A percentile compares a stretch with the other conserved stretches of the same genome.
These are phyloP conservation scores for Tupaia chinensis DNA, from an alignment of 2,113 vertebrate genomes.

Conservation along the genomic window DNA sequence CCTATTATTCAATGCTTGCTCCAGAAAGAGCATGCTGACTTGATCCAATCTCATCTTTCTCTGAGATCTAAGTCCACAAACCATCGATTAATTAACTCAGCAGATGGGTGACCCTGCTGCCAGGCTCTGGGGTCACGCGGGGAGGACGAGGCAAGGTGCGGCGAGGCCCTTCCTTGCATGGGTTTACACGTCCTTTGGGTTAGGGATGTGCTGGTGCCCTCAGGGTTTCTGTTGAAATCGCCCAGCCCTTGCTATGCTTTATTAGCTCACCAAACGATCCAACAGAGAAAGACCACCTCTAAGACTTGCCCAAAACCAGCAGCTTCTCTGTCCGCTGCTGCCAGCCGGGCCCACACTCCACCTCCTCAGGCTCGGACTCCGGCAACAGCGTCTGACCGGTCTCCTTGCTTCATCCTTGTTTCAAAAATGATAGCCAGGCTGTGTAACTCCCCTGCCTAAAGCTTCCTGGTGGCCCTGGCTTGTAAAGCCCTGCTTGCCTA, in stretches of 20 bases:
- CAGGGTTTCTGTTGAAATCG: background rate
- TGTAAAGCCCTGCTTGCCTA: background rate
- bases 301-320: background rate
- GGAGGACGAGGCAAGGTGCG: background rate
- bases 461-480: background rate
- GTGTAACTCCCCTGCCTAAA: no score
- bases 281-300: background rate
- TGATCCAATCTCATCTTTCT: constrained; percentile 3
- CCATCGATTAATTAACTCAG: background rate
- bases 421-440: background rate
- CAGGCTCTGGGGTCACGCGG: background rate
- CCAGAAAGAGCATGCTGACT: constrained; percentile 7
- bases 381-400: background rate
- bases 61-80: background rate
- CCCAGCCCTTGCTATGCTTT: background rate
- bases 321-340: background rate
- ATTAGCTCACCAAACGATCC: background rate
- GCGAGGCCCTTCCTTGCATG: background rate
- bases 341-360: background rate
- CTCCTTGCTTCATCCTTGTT: background rate
- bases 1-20: background rate
- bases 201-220: background rate
- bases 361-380: background rate
- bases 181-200: background rate
- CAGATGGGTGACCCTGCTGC: background rate